Conservation (phyloP, 2,797 vertebrate species). For the Gambelia wislizenii region DNA sequence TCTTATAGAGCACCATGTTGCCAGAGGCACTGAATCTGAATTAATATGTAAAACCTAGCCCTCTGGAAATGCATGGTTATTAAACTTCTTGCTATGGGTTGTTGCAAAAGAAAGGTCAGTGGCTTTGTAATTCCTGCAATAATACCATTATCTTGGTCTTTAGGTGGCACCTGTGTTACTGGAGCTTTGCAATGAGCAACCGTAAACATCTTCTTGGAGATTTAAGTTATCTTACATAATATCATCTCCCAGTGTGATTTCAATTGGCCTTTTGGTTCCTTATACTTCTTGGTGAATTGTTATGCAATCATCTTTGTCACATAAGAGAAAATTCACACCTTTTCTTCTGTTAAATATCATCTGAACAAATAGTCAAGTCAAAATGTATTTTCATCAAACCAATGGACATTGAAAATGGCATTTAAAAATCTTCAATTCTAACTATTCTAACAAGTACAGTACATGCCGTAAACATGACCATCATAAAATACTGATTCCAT, state of each 20-base stretch:
- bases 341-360: not conserved
- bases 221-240: not conserved
- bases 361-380: not conserved
- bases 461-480: too few relatives aligned
- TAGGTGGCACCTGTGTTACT: not conserved
- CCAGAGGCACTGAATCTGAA: slow-evolving; percentile 1
- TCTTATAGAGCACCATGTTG: slow-evolving; percentile 26
- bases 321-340: not conserved
- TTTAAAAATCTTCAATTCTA: too few relatives aligned
- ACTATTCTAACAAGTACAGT: too few relatives aligned
- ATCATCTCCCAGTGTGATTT: not conserved
- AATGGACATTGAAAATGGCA: too few relatives aligned
- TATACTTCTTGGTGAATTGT: not conserved
- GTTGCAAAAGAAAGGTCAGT: slow-evolving; percentile 35
- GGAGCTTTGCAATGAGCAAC: not conserved
- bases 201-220: not conserved
- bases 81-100: not conserved
- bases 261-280: not conserved
- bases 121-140: not conserved
- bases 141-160: slow-evolving; percentile 14
- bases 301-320: not conserved
- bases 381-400: too few relatives aligned
- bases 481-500: too few relatives aligned
- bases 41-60: slow-evolving; percentile 14
- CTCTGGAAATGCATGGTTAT: slow-evolving; percentile 16